Conservation (phyloP, 1,140 invertebrate species). For the Zaprionus africanus region DNA sequence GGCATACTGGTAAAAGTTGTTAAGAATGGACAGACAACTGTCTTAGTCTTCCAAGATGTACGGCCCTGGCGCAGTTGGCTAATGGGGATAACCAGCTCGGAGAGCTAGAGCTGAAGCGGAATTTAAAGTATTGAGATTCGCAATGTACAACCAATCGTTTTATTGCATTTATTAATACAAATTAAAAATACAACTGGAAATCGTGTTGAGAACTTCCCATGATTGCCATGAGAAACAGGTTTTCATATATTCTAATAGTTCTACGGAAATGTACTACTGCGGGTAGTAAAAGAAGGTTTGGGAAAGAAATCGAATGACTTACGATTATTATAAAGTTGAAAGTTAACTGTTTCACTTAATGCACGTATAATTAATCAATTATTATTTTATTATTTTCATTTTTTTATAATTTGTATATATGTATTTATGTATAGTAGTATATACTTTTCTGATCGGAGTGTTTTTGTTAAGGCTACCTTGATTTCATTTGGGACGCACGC, state of each 20-base stretch:
- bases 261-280: not conserved
- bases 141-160: not conserved
- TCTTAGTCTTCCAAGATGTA: slow-evolving; percentile 58
- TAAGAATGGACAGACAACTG: slow-evolving; percentile 2
- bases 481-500: too few relatives aligned
- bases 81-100: slow-evolving; percentile 28
- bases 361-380: too few relatives aligned
- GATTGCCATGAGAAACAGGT: slow-evolving; percentile 49
- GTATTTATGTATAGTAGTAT: too few relatives aligned
- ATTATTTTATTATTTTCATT: too few relatives aligned
- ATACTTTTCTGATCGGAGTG: too few relatives aligned
- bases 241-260: slow-evolving; percentile 18
- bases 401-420: too few relatives aligned
- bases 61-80: slow-evolving; percentile 52
- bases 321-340: too few relatives aligned
- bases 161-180: slow-evolving; percentile 17
- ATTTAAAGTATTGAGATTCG: not conserved
- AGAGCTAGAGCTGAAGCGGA: not conserved
- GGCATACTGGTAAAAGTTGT: slow-evolving; percentile 37
- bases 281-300: slow-evolving; percentile 4
- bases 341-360: too few relatives aligned
- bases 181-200: not conserved
- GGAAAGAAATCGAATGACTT: too few relatives aligned
- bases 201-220: slow-evolving; percentile 34
- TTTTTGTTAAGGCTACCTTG: too few relatives aligned